Percentiles rank a stretch among this genome's conserved stretches.
phyloP scores from a whole-genome alignment of 2,113 vertebrate species.

The Butorides virescens region DNA sequence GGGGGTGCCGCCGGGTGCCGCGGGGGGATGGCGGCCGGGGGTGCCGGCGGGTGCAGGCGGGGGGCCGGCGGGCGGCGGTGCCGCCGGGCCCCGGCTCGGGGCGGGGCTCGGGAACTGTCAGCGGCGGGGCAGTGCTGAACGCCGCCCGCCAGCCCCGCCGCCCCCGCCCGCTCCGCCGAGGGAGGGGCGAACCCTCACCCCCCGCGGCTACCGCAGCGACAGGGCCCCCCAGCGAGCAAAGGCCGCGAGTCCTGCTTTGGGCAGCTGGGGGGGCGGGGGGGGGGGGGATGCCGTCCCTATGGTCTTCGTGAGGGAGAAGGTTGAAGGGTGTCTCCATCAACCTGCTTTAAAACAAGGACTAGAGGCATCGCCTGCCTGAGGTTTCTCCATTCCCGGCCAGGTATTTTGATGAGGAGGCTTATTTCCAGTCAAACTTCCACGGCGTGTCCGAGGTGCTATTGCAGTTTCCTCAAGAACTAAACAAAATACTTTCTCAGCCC shows the following conservation, averaged over 20 bases:
- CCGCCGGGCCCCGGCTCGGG: not conserved
- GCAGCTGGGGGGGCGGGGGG: not conserved
- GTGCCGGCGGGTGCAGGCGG: not conserved
- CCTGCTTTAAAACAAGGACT: not conserved
- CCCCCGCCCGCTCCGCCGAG: not conserved
- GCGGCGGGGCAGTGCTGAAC: not conserved
- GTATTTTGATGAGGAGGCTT: not conserved
- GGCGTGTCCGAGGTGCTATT: not conserved
- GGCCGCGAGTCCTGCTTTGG: not conserved
- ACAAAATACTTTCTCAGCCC: not conserved
- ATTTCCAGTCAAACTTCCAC: not conserved
- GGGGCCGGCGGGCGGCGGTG: not conserved
- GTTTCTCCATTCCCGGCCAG: not conserved
- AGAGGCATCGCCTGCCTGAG: not conserved
- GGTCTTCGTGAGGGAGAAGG: not conserved
- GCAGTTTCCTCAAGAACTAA: not conserved
- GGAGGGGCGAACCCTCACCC: no score
- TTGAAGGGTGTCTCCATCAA: not conserved
- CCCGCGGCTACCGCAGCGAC: not conserved
- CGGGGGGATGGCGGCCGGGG: not conserved
- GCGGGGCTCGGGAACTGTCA: not conserved
- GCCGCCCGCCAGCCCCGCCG: not conserved
- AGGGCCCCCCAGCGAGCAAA: not conserved
- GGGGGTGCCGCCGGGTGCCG: no score
- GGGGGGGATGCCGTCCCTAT: not conserved